Conservation (phyloP, 92 coral and sea anemone species). For the Phenganax stokvisi region DNA sequence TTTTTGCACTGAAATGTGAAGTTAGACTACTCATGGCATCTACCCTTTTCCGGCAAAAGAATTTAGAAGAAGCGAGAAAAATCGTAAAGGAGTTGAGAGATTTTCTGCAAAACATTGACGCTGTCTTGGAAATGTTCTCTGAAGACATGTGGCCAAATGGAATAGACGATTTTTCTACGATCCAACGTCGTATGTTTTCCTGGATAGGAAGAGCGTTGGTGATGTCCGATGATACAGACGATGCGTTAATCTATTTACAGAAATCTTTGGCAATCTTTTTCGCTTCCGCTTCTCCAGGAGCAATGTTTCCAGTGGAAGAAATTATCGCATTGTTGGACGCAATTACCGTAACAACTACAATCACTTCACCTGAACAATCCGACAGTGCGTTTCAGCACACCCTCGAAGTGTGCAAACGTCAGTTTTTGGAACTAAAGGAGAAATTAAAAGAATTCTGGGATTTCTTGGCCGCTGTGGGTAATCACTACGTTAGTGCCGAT, state of each 20-base stretch:
- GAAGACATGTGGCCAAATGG: not conserved
- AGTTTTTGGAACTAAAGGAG: not conserved
- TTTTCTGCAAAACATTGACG: slow-evolving; percentile 22
- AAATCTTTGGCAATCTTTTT: slow-evolving; percentile 20
- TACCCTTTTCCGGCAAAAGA: not conserved
- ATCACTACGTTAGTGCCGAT: not conserved
- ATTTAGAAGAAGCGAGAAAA: not conserved
- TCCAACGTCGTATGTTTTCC: slow-evolving; percentile 17
- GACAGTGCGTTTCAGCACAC: slow-evolving; percentile 6
- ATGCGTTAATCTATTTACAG: not conserved
- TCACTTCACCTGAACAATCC: not conserved
- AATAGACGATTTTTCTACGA: not conserved
- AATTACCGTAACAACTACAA: not conserved
- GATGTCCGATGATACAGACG: not conserved
- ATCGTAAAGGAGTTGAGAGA: slow-evolving; percentile 15
- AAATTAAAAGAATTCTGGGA: not conserved
- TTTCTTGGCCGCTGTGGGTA: slow-evolving; percentile 1
- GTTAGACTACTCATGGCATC: slow-evolving; percentile 6
- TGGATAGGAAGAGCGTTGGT: slow-evolving; percentile 28
- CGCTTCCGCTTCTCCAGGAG: not conserved
- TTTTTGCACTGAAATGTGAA: slow-evolving; percentile 28
- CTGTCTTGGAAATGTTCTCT: slow-evolving; percentile 9
- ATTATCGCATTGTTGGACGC: slow-evolving; percentile 20
- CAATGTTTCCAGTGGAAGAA: slow-evolving; percentile 4
- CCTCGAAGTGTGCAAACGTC: slow-evolving; percentile 12